phyloP scores from a whole-genome alignment of 2,113 vertebrate species.

The Grallaria varia region DNA sequence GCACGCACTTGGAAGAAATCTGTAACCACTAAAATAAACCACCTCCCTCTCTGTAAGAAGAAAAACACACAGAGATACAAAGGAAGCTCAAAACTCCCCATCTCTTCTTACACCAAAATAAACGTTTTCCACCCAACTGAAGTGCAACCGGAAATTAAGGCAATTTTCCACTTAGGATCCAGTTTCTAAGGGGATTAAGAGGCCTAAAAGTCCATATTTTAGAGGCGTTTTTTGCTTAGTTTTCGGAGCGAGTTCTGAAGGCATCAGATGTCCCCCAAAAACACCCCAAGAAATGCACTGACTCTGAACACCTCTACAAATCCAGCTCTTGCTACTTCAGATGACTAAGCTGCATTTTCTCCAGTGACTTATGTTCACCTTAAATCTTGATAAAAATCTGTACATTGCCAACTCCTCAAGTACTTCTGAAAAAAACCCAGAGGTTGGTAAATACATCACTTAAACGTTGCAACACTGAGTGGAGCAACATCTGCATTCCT shows the following conservation, averaged over 20 bases:
- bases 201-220: neutral
- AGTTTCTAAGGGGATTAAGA: neutral
- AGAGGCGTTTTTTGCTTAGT: neutral
- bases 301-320: neutral
- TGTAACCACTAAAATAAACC: neutral
- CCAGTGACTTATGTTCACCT: neutral
- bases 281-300: neutral
- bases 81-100: neutral
- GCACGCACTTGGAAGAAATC: neutral
- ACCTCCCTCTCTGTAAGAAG: neutral
- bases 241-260: neutral
- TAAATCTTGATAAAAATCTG: conserved; percentile 59
- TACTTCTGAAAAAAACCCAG: conserved; percentile 29
- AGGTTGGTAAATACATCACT: neutral
- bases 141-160: neutral
- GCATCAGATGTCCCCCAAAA: neutral
- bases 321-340: neutral
- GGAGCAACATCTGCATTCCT: neutral
- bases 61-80: neutral
- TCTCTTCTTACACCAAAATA: neutral
- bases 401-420: conserved; percentile 19
- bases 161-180: neutral
- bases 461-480: neutral
- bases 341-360: conserved; percentile 37
- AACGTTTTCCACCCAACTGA: neutral